Conservation (phyloP, 2,888 invertebrate species). For the Nomada fucata region DNA sequence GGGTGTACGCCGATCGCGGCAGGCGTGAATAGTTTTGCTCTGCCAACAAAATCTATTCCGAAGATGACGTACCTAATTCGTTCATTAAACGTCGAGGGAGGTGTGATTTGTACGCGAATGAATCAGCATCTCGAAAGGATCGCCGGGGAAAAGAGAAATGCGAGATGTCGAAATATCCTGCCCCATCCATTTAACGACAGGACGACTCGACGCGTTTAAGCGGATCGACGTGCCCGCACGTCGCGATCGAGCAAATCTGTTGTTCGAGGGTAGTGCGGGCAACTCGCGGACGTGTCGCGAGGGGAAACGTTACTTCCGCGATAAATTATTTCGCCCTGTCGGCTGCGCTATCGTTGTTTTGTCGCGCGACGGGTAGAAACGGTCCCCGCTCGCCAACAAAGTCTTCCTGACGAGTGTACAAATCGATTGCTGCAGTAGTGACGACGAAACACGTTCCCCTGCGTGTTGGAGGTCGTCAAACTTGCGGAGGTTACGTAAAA, state of each 20-base stretch:
- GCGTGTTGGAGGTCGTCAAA: constrained; percentile 64
- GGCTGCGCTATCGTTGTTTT: constrained; percentile 54
- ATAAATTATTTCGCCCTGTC: constrained; percentile 67
- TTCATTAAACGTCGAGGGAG: not conserved
- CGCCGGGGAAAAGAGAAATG: too few relatives aligned
- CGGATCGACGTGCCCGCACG: constrained; percentile 64
- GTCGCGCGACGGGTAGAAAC: constrained; percentile 51
- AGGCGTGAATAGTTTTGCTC: not conserved
- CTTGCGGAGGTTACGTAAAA: constrained; percentile 66
- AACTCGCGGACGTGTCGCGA: constrained; percentile 33
- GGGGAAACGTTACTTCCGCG: constrained; percentile 48
- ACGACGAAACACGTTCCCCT: constrained; percentile 51
- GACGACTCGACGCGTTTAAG: constrained; percentile 58
- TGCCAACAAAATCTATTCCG: not conserved
- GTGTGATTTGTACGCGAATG: not conserved
- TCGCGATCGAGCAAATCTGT: constrained; percentile 41
- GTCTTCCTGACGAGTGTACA: constrained; percentile 60
- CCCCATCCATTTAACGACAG: not conserved
- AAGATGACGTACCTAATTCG: not conserved
- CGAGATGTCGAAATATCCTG: not conserved
- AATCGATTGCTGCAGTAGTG: constrained; percentile 61
- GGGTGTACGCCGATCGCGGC: not conserved
- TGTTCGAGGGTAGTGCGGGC: constrained; percentile 20
- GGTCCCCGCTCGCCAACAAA: constrained; percentile 45
- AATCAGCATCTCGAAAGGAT: too few relatives aligned